Base-by-base conservation (phyloP, 2,888 invertebrate species). In the Tetanocera ferruginea region DNA sequence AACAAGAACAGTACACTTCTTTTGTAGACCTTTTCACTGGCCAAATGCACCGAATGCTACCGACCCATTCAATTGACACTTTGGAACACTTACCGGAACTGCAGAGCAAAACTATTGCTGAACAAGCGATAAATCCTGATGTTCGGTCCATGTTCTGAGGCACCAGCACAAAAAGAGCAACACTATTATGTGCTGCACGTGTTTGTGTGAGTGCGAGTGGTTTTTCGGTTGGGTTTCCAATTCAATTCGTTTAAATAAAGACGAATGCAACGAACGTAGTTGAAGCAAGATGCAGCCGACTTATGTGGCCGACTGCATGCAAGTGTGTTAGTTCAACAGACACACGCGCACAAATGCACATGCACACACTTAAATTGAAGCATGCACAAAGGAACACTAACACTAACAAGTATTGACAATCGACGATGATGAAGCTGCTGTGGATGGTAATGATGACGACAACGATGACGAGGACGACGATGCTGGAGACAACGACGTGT, bases 101-200 rank as follows among this genome's bases (percentile, higher is more conserved):
- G 86, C 89, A 88, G 83, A 88, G 89, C 88, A 88, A 86, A 86
- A 88, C 88, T 86, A 88, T 88, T 87, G 88, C 89, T 87, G 88
- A 88, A 86, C 87, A 88, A 87, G 88, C 88, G 87, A 88, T 88
- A 87, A 88, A 87, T 87, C 88, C 88, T 84, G 86, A 86, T 66
- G 73, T 60, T 73, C 66, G 78, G 64, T 67, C 60, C 73, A 77
- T 66, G 37, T 57, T 64, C 67, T 52, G 76, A 37, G 60, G 43
- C 57, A 31, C 55, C 43, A 75, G 69, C 57, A 76, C 76, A 77
- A 72, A 34, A 17, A 67, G 23, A 67, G 23, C 67, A 43, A 37
- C 67, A 67, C 31, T 34, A 25, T 19, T 66, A 66, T 9, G 19
- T 34, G 43, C 19, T 67, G 19, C 67, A 14, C 17, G 37, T 34